Percentiles rank a stretch among this genome's conserved stretches.
phyloP scores from a whole-genome alignment of 2,888 invertebrate genomes.

The Phortica magna region DNA sequence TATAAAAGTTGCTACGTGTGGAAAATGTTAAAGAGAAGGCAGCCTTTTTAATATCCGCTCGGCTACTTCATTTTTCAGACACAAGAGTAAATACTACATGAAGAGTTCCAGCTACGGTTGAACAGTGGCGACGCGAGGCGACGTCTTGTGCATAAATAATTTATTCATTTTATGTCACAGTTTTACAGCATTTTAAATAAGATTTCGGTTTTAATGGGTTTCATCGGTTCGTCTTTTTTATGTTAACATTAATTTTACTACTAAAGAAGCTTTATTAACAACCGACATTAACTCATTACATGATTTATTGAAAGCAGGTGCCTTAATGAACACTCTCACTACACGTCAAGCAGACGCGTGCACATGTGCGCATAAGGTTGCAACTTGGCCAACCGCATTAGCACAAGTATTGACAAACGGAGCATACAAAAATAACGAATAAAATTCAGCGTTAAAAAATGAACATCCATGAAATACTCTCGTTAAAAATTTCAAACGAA shows the following conservation, averaged over 20 bases:
- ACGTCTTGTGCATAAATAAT: constrained; percentile 63
- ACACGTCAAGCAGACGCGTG: not conserved
- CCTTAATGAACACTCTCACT: too few species aligned
- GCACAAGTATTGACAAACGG: too few species aligned
- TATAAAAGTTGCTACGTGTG: constrained; percentile 69
- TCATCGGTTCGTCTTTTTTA: too few species aligned
- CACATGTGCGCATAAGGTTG: not conserved
- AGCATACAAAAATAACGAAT: not conserved
- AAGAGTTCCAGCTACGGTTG: too few species aligned
- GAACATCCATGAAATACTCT: not conserved
- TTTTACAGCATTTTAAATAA: constrained; percentile 34
- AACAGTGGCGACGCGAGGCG: constrained; percentile 2
- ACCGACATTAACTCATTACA: too few species aligned
- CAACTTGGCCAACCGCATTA: too few species aligned
- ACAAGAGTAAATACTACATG: too few species aligned
- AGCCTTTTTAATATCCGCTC: constrained; percentile 17
- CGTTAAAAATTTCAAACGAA: constrained; percentile 33
- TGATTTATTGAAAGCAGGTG: too few species aligned
- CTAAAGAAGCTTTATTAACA: too few species aligned
- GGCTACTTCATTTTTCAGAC: too few species aligned
- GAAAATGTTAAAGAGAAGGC: constrained; percentile 55
- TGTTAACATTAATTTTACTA: too few species aligned
- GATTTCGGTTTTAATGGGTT: too few species aligned
- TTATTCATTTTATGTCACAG: constrained; percentile 67
- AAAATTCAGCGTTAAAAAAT: not conserved